phyloP scores from a whole-genome alignment of 1,140 invertebrate species.

The Diuraphis noxia region DNA sequence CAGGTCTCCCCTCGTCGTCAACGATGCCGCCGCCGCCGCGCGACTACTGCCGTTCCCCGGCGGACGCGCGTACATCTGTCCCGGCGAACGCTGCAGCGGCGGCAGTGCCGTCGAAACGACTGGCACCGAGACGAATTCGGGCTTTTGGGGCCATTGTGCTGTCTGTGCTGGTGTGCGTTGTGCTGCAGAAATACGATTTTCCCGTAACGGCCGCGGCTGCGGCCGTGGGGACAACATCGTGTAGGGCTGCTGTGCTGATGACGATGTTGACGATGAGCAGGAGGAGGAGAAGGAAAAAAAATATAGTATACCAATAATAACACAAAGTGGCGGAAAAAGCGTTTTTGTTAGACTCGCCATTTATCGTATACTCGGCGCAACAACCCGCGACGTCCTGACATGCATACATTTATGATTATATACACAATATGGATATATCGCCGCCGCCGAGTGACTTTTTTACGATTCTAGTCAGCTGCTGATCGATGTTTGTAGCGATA shows the following conservation, averaged over 20 bases:
- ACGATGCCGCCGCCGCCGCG: not conserved
- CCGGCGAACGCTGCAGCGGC: not conserved
- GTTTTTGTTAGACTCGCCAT: conserved; percentile 50
- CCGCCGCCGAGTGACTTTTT: conserved; percentile 12
- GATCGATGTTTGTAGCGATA: conserved; percentile 25
- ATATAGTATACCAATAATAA: not conserved
- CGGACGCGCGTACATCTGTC: conserved; percentile 38
- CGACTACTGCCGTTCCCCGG: not conserved
- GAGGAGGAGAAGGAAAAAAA: not conserved
- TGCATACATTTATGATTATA: too few relatives aligned
- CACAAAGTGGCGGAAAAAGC: conserved; percentile 47
- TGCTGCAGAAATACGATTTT: conserved; percentile 37
- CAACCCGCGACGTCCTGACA: not conserved
- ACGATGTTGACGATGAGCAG: not conserved
- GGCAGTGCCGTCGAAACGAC: not conserved
- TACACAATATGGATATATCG: not conserved
- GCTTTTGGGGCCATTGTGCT: conserved; percentile 8
- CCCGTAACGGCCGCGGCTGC: conserved; percentile 35
- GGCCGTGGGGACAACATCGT: not conserved
- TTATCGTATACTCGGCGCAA: conserved; percentile 16
- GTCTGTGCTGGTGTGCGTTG: not conserved
- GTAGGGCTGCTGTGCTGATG: not conserved
- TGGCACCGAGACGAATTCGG: conserved; percentile 45
- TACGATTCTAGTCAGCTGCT: conserved; percentile 38
- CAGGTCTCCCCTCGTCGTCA: not conserved